These are phyloP conservation scores for Patiria miniata DNA, from an alignment of 35 echinoderm and acorn worm genomes.

Conservation along the genomic window DNA sequence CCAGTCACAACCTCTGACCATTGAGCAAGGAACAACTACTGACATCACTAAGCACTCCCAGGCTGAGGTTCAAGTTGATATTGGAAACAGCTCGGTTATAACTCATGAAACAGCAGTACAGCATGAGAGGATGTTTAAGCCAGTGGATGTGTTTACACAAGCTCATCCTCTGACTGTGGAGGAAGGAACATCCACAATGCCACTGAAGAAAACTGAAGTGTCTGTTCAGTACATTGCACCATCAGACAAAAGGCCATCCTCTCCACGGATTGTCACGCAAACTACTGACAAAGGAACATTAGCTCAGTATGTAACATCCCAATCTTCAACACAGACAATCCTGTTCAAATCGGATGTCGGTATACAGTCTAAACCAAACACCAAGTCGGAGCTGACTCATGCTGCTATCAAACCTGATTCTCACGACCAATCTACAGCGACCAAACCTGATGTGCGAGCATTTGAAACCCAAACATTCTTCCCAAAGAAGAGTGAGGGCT, in stretches of 20 bases:
- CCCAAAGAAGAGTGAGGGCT: conserved; percentile 12
- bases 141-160: conserved; percentile 38
- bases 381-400: neutral
- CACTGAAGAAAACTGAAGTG: neutral
- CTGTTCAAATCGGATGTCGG: neutral
- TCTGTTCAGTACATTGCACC: conserved; percentile 35
- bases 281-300: conserved; percentile 21
- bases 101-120: conserved; percentile 34
- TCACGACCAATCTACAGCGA: conserved; percentile 9
- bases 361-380: conserved; percentile 22
- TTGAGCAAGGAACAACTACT: conserved; percentile 51
- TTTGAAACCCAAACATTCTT: conserved; percentile 21
- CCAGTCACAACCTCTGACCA: conserved; percentile 53
- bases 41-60: conserved; percentile 2
- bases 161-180: conserved; percentile 46
- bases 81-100: neutral
- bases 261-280: neutral
- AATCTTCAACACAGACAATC: conserved; percentile 28
- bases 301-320: neutral
- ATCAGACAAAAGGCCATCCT: neutral
- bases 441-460: conserved; percentile 29
- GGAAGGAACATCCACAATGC: conserved; percentile 32
- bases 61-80: conserved; percentile 44
- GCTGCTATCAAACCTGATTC: conserved; percentile 14
- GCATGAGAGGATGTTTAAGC: neutral